Conservation (phyloP, 1,140 invertebrate genomes). For the Arion vulgaris region DNA sequence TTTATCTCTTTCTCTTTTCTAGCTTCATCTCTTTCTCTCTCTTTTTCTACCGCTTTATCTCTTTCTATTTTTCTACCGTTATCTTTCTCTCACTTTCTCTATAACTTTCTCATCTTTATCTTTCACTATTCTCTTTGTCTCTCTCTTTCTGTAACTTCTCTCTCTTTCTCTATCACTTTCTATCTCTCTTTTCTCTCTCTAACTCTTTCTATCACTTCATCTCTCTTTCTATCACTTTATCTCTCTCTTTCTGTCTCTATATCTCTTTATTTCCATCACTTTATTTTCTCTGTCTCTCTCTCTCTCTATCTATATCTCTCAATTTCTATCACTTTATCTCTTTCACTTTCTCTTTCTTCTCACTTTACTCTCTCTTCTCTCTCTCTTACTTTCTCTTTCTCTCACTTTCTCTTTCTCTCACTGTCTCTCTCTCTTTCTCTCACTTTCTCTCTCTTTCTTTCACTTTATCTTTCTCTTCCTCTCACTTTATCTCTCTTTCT, state of each 20-base stretch:
- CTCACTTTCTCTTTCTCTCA: not conserved
- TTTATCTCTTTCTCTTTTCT: too few relatives aligned
- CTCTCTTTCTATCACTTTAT: conserved; percentile 1
- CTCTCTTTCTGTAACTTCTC: too few relatives aligned
- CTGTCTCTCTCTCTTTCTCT: conserved; percentile 10
- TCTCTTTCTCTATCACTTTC: too few relatives aligned
- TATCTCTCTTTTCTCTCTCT: not conserved
- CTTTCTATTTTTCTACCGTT: too few relatives aligned
- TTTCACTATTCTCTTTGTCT: not conserved
- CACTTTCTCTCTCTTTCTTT: too few relatives aligned
- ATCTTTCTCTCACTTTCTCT: not conserved
- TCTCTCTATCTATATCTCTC: conserved; percentile 18
- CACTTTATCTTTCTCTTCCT: too few relatives aligned
- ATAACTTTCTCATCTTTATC: not conserved
- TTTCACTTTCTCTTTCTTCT: conserved; percentile 10
- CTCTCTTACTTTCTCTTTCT: too few relatives aligned
- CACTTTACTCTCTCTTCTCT: too few relatives aligned
- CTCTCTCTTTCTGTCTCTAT: not conserved
- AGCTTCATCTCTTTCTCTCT: too few relatives aligned
- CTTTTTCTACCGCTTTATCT: too few relatives aligned
- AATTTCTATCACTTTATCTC: not conserved
- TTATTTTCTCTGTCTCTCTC: not conserved
- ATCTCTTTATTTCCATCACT: too few relatives aligned
- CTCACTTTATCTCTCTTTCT: too few relatives aligned
- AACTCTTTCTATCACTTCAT: not conserved